Evolutionary conservation across 2,797 vertebrate genomes (phyloP).

Genomic region (Sternotherus odoratus): DNA sequence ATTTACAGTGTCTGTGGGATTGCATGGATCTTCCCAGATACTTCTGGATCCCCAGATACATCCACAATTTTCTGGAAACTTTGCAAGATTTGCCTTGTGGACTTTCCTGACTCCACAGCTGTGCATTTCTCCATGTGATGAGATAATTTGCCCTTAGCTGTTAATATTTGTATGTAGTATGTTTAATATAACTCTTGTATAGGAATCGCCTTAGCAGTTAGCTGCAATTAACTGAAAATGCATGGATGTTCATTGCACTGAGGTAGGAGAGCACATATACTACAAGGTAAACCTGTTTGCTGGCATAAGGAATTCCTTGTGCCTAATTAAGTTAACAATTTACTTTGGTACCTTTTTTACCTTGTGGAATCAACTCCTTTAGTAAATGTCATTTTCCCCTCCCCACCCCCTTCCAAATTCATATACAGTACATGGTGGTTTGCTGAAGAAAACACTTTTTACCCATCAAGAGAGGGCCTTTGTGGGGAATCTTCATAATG

Average conservation of each 20-base stretch:
- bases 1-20: neutral
- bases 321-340: slow-evolving; percentile 39
- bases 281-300: slow-evolving; percentile 46
- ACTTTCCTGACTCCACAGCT: neutral
- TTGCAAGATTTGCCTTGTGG: neutral
- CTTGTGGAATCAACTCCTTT: neutral
- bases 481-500: neutral
- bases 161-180: slow-evolving; percentile 27
- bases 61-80: neutral
- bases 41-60: neutral
- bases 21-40: no score
- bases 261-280: neutral
- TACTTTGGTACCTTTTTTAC: slow-evolving; percentile 28
- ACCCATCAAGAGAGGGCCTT: rapidly evolving
- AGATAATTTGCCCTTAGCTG: neutral
- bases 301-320: slow-evolving; percentile 37
- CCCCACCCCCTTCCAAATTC: slow-evolving; percentile 13
- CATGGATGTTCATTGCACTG: neutral
- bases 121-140: neutral
- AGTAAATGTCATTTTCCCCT: slow-evolving; percentile 18
- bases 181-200: slow-evolving; percentile 58
- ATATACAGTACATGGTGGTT: neutral
- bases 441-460: neutral
- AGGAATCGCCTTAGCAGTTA: neutral
- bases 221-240: slow-evolving; percentile 32